phyloP scores from a whole-genome alignment of 2,113 vertebrate genomes.

The Cyphomyrus plagiostoma region DNA sequence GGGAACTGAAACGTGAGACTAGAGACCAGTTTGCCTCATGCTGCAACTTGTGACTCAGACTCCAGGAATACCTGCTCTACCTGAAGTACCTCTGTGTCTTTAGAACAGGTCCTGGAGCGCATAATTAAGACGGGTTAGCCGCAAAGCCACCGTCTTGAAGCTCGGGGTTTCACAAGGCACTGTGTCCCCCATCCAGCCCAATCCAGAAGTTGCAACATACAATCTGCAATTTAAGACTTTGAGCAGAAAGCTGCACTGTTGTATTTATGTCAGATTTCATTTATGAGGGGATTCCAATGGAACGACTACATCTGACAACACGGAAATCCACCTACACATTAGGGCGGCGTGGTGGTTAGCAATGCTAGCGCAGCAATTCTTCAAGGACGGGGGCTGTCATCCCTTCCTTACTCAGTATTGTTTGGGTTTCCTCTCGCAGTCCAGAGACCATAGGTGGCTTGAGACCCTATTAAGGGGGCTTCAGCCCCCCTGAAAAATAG shows the following conservation, averaged over 20 bases:
- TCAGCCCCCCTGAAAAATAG: not conserved
- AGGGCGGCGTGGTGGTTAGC: not conserved
- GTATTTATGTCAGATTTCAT: not conserved
- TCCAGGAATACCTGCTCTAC: not conserved
- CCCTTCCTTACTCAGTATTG: not conserved
- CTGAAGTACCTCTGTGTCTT: not conserved
- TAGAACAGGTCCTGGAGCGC: not conserved
- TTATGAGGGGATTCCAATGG: not conserved
- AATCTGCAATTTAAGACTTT: not conserved
- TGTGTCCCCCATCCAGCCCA: not conserved
- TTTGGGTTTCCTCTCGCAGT: not conserved
- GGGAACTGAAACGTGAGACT: not conserved
- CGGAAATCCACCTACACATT: not conserved
- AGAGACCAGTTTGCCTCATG: not conserved
- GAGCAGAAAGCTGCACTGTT: not conserved
- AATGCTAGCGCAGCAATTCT: not conserved
- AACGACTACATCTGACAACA: not conserved
- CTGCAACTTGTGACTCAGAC: not conserved
- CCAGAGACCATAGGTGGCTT: not conserved
- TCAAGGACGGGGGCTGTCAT: not conserved
- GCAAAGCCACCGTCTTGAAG: not conserved
- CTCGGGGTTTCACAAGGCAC: not conserved
- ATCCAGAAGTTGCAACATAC: not conserved
- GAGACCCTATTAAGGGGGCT: not conserved
- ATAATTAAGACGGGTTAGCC: not conserved